A percentile compares a stretch with the other conserved stretches of the same genome.
Conservation (phyloP, 2,888 invertebrate genomes). For the Suillia variegata region DNA sequence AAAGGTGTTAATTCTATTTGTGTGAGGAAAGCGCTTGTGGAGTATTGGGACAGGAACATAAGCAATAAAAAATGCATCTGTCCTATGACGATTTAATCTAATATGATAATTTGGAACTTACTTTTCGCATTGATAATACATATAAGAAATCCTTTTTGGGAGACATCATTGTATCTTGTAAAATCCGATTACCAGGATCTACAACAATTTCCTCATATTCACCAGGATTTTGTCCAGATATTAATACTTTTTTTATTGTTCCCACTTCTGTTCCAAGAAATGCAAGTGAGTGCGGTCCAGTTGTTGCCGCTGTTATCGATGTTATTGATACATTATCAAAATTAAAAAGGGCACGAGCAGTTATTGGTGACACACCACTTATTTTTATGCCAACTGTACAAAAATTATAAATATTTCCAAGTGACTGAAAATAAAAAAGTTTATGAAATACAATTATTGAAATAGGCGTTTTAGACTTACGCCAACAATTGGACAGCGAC, state of each 20-base stretch:
- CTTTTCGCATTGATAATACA: conserved; percentile 78
- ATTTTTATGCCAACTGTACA: conserved; percentile 92
- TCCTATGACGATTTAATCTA: no score
- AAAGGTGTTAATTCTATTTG: no score
- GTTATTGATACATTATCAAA: conserved; percentile 82
- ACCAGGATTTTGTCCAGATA: conserved; percentile 74
- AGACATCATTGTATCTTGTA: conserved; percentile 87
- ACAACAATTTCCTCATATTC: conserved; percentile 88
- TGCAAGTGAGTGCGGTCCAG: conserved; percentile 90
- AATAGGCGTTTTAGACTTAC: conserved; percentile 61
- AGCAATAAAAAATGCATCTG: no score
- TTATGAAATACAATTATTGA: background rate
- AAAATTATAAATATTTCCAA: conserved; percentile 89
- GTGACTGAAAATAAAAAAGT: no score
- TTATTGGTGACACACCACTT: conserved; percentile 85
- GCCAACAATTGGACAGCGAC: conserved; percentile 86
- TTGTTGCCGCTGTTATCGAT: conserved; percentile 84
- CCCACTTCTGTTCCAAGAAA: conserved; percentile 92
- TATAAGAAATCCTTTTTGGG: conserved; percentile 83
- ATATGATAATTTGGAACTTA: conserved; percentile 44
- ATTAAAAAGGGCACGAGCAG: conserved; percentile 74
- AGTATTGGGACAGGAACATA: no score
- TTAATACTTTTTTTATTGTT: conserved; percentile 77
- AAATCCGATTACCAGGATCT: conserved; percentile 76
- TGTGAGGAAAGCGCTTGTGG: no score